Evolutionary conservation across 2,797 vertebrate genomes (phyloP).

Genomic region (Emydoidea blandingii): DNA sequence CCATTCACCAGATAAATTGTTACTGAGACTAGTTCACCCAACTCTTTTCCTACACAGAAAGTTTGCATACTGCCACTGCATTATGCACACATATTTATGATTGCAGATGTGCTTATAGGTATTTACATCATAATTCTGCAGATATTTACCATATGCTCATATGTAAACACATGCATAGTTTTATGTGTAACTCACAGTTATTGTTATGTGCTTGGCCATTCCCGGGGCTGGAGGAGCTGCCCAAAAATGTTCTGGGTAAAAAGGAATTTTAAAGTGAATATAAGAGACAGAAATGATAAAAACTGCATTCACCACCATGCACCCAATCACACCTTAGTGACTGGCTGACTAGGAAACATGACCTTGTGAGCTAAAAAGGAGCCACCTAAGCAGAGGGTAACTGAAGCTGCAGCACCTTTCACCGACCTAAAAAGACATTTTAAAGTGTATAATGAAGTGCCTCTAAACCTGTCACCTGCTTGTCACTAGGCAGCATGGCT

Average conservation of each 20-base stretch:
- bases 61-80: background rate
- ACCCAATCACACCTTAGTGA: too few species aligned
- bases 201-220: background rate
- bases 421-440: background rate
- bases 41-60: background rate
- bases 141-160: rapidly evolving
- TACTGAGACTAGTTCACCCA: background rate
- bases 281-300: too few species aligned
- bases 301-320: too few species aligned
- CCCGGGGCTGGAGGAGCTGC: background rate
- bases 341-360: background rate
- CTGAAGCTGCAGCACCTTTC: background rate
- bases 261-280: background rate
- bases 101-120: background rate
- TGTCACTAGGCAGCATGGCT: background rate
- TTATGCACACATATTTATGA: rapidly evolving
- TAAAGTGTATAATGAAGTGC: background rate
- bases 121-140: rapidly evolving
- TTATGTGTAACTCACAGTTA: background rate
- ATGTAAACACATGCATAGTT: background rate
- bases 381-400: background rate
- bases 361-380: background rate
- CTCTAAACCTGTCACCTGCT: background rate
- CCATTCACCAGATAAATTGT: background rate
- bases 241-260: background rate